A percentile compares a stretch with the other conserved stretches of the same genome.
These are phyloP conservation scores for Phenacoccus solenopsis DNA, from an alignment of 1,140 invertebrate species.

Conservation along the genomic window DNA sequence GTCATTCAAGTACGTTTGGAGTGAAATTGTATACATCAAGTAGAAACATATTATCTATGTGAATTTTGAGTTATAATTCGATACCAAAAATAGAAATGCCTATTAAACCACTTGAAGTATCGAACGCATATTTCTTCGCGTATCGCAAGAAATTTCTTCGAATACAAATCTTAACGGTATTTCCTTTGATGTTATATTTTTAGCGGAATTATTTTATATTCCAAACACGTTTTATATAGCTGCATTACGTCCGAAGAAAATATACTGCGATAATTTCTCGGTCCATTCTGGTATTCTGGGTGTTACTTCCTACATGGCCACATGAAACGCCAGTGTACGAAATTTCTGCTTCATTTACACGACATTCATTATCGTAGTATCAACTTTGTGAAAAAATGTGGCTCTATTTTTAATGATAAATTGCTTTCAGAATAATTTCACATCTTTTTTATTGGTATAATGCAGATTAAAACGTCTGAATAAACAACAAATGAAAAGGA, in stretches of 20 bases:
- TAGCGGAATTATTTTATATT: neutral
- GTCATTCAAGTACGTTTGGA: too few relatives aligned
- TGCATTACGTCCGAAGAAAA: neutral
- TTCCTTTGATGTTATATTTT: conserved; percentile 3
- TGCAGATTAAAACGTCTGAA: too few relatives aligned
- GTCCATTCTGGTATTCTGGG: neutral
- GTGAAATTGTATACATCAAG: too few relatives aligned
- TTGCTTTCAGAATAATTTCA: neutral
- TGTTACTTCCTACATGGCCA: too few relatives aligned
- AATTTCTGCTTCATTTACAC: neutral
- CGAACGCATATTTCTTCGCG: neutral
- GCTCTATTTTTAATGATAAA: neutral
- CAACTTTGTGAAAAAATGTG: neutral
- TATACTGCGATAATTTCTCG: neutral
- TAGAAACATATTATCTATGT: too few relatives aligned
- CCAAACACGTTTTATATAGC: neutral
- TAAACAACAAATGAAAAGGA: too few relatives aligned
- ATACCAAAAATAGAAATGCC: too few relatives aligned
- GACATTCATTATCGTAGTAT: neutral
- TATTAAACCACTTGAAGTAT: too few relatives aligned
- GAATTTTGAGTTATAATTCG: too few relatives aligned
- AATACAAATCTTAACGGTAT: neutral
- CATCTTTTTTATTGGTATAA: too few relatives aligned
- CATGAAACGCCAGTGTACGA: neutral
- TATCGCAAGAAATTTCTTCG: neutral